phyloP scores from a whole-genome alignment of 2,113 vertebrate species.

The Danionella cerebrum region DNA sequence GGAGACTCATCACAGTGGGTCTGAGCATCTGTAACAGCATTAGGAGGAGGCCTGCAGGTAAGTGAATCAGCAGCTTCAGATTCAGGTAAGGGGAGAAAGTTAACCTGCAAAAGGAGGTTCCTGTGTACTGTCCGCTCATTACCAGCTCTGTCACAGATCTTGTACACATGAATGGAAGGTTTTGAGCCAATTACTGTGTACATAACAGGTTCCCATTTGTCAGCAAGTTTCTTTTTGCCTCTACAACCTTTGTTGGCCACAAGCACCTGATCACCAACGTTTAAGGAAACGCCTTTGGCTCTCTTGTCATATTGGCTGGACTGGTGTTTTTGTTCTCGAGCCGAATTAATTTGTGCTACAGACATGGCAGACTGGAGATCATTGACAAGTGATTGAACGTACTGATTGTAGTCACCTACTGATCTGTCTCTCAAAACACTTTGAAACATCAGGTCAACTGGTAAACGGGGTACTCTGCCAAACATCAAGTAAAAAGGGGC shows the following conservation, averaged over 20 bases:
- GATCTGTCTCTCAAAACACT: neutral
- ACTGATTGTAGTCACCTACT: neutral
- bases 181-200: constrained; percentile 10
- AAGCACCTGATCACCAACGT: constrained; percentile 13
- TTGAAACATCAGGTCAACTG: constrained; percentile 25
- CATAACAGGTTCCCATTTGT: constrained; percentile 1
- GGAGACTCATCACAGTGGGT: neutral
- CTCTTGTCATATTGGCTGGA: constrained; percentile 15
- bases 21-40: neutral
- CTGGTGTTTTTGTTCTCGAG: constrained; percentile 12
- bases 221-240: constrained; percentile 10
- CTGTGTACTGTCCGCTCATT: neutral
- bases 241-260: constrained; percentile 19
- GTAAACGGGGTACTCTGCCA: neutral
- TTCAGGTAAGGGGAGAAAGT: constrained; percentile 11
- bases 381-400: neutral
- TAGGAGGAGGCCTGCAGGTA: neutral
- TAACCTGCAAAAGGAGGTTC: constrained; percentile 20
- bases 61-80: neutral
- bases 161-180: constrained; percentile 9
- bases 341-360: constrained; percentile 7
- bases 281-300: constrained; percentile 1
- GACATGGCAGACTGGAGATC: constrained; percentile 17
- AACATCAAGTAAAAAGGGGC: constrained; percentile 33
- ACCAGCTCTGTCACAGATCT: neutral